phyloP scores from a whole-genome alignment of 2,888 invertebrate species.

The Galeopsomyia nigrocyanea region DNA sequence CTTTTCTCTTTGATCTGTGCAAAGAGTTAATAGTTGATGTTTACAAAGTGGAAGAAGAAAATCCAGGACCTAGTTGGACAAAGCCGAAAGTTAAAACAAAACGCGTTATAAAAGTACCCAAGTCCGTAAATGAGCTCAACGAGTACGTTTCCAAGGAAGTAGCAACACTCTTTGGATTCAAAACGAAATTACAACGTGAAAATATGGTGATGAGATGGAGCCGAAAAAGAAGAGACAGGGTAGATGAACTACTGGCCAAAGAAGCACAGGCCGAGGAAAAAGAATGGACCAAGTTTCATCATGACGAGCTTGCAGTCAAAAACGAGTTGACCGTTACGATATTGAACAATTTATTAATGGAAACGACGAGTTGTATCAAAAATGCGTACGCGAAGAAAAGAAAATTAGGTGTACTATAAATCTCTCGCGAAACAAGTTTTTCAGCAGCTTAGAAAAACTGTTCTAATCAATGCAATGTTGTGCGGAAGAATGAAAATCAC shows the following conservation, averaged over 20 bases:
- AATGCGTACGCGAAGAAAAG: conserved; percentile 62
- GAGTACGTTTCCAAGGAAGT: conserved; percentile 71
- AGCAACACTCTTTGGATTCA: conserved; percentile 71
- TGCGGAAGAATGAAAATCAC: not conserved
- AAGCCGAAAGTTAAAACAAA: conserved; percentile 68
- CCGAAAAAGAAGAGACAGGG: conserved; percentile 77
- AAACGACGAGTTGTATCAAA: conserved; percentile 63
- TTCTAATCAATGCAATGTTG: not conserved
- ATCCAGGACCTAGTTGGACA: conserved; percentile 71
- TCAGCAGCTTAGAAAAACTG: not conserved
- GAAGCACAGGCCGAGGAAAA: conserved; percentile 81
- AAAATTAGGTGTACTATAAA: conserved; percentile 47
- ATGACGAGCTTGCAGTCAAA: conserved; percentile 79
- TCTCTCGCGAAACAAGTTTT: not conserved
- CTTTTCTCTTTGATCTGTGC: conserved; percentile 75
- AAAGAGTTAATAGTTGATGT: conserved; percentile 73
- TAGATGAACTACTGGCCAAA: conserved; percentile 79
- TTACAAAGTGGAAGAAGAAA: conserved; percentile 69
- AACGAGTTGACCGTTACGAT: conserved; percentile 71
- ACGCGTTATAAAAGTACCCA: conserved; percentile 69
- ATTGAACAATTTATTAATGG: conserved; percentile 62
- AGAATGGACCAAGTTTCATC: conserved; percentile 81
- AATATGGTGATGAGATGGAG: conserved; percentile 75
- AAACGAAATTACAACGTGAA: conserved; percentile 71
- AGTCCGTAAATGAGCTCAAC: conserved; percentile 70